Evolutionary conservation across 92 coral and sea anemone genomes (phyloP).

Genomic region (Epizoanthus stellaris): DNA sequence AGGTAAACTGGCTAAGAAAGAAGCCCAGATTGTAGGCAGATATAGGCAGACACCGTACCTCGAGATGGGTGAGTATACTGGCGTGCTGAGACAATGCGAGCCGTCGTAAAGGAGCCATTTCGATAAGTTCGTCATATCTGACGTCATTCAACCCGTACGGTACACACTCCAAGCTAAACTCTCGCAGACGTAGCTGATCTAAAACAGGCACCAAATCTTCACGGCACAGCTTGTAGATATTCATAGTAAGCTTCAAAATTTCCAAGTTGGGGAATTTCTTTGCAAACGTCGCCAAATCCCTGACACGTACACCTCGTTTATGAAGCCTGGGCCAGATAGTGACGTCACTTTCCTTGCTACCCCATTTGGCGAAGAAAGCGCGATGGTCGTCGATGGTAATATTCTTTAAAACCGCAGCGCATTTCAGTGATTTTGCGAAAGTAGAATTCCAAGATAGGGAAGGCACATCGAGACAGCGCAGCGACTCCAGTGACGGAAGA

Average conservation of each 20-base stretch:
- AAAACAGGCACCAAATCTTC: constrained; percentile 63
- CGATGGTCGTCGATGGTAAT: constrained; percentile 79
- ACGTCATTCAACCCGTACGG: constrained; percentile 61
- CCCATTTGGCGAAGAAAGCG: constrained; percentile 46
- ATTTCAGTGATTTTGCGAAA: constrained; percentile 58
- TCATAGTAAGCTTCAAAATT: constrained; percentile 66
- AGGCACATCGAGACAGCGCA: constrained; percentile 75
- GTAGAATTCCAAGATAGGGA: constrained; percentile 69
- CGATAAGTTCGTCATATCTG: constrained; percentile 21
- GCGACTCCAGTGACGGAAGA: constrained; percentile 52
- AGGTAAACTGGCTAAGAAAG: constrained; percentile 61
- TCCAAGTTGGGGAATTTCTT: constrained; percentile 74
- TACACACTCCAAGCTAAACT: constrained; percentile 68
- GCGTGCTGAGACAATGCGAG: constrained; percentile 72
- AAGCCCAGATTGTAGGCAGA: constrained; percentile 56
- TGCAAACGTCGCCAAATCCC: constrained; percentile 68
- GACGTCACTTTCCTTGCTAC: neutral
- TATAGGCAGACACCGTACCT: constrained; percentile 69
- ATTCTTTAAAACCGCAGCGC: constrained; percentile 63
- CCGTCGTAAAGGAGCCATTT: constrained; percentile 57
- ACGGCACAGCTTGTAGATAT: constrained; percentile 63
- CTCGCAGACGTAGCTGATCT: constrained; percentile 68
- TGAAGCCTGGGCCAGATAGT: constrained; percentile 19
- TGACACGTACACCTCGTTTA: constrained; percentile 62
- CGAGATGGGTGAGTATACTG: constrained; percentile 66